phyloP scores from a whole-genome alignment of 2,113 vertebrate species.

The Anolis sagrei region DNA sequence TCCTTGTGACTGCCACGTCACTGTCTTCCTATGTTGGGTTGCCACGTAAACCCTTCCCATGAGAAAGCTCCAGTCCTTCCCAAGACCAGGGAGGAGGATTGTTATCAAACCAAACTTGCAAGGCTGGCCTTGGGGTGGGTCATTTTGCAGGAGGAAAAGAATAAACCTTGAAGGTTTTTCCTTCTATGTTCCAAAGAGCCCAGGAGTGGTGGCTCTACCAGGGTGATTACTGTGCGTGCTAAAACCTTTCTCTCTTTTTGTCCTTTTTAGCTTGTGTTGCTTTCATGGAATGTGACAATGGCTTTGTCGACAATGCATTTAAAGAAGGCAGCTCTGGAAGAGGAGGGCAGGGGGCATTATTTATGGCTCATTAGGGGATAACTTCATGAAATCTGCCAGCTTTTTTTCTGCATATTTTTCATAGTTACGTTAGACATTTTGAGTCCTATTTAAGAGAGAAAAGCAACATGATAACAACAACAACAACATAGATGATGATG shows the following conservation, averaged over 20 bases:
- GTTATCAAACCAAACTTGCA: neutral
- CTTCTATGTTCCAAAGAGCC: neutral
- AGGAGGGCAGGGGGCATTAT: neutral
- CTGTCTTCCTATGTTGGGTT: no score
- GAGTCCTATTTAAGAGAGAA: no score
- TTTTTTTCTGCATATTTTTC: no score
- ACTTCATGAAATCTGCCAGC: neutral
- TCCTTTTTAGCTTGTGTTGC: neutral
- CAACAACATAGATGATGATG: no score
- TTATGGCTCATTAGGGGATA: no score
- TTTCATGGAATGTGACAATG: constrained; percentile 14
- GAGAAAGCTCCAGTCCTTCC: no score
- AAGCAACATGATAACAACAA: no score
- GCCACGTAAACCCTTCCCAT: neutral
- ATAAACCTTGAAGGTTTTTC: neutral
- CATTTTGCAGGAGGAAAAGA: neutral
- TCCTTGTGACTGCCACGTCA: no score
- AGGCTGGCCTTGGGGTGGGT: neutral
- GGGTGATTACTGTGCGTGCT: neutral
- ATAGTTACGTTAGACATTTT: no score
- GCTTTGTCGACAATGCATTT: neutral
- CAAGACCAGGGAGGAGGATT: neutral
- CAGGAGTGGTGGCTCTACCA: neutral
- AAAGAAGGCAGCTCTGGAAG: neutral
- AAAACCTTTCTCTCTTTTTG: no score